Base-by-base conservation (phyloP, 2,888 invertebrate genomes). In the Plagiodera versicolora region DNA sequence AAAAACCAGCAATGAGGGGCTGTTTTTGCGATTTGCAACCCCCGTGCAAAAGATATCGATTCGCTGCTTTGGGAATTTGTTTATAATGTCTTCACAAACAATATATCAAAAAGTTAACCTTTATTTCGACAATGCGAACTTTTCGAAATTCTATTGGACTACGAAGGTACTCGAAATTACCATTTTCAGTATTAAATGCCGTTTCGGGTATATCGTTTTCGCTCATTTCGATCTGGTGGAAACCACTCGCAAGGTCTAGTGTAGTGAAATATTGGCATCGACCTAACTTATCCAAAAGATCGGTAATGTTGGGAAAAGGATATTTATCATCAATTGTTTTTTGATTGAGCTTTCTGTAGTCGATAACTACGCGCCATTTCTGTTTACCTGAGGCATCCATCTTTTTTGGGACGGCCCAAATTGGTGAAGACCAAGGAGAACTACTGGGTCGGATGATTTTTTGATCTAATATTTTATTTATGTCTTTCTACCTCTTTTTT, bases 401-500 rank as follows among this genome's bases (percentile, higher is more conserved):
- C 46, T 63, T 63, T 35, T 60, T 60, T 14, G 60, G 60, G 9
- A 64, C 64, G 20, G 61, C 52, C 56, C 56, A 57, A 24, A 63
- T 50, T 19, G 63, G 63, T 11, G 53, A 45, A 14, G 53, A 46
- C 58, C 57, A 63, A 1, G 64, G 58, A 10, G 61, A 58, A 32
- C 19, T 28, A 17, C 32, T 50, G 14, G 52, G 48, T 64, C 58
- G 24, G 20, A 61, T 59, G 19, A 61, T 61, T 28, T 60, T 53
- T 11, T 54, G 20, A 16, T 52, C 32, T 11, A 53, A 19, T 58
- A 69, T 62, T 54, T 50, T 52, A 11, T 59, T 32, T 51, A 60
- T 68, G 66, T 28, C 18, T 60, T 14, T 60, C 14, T 9, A 73
- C 67, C 58, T 72, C 70, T 35, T 64, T 49, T 58, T 66, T 68